Base-by-base conservation (phyloP, 2,113 vertebrate species). In the Rhinoderma darwinii region DNA sequence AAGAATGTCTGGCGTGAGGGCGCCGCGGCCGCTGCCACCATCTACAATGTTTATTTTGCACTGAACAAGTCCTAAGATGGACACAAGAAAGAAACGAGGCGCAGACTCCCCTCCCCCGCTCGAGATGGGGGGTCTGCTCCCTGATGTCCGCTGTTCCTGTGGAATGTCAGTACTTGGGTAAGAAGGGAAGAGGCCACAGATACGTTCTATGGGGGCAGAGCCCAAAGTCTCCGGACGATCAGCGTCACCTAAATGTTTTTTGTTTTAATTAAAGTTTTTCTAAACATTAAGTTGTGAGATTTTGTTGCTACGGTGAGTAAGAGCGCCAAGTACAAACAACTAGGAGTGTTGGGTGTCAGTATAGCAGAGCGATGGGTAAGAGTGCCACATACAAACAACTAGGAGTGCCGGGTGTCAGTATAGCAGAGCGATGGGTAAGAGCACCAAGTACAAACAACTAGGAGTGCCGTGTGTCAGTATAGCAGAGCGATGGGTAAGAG, bases 11-110 rank as follows among this genome's bases (percentile, higher is more conserved):
- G 68, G 35, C 37, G 12, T 39, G 18, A 72, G 37, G 1, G 37
- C 68, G 68, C 5, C 18, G 68, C 20, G 1, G 5, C 35, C 32
- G 68, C 66, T 35, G 27, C 68, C 68, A 72, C 50, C 50, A 18
- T 25, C 68, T 39, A 41, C 2, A 72, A 27, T 27, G 18, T 70
- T 43, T 44, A 79, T 79, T 86, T 86, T 86, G 84, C 84, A 86
- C 84, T 86, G 84, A 77, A 86, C 30, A 56, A 72, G 8, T 72
- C 82, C 18, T 84, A 27, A 50, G 44, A 37, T 39, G 82, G 50
- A 51, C 20, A 47, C 32, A 20, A 51, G 70, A n/a, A 14, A 74
- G 32, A 51, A 39, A 32, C 32, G 10, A 70, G 81, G 30, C 39
- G 22, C 22, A 27, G 44, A 51, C 30, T 70, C 14, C 27, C 63